phyloP scores from a whole-genome alignment of 2,797 vertebrate genomes.

The Australoheros facetus region DNA sequence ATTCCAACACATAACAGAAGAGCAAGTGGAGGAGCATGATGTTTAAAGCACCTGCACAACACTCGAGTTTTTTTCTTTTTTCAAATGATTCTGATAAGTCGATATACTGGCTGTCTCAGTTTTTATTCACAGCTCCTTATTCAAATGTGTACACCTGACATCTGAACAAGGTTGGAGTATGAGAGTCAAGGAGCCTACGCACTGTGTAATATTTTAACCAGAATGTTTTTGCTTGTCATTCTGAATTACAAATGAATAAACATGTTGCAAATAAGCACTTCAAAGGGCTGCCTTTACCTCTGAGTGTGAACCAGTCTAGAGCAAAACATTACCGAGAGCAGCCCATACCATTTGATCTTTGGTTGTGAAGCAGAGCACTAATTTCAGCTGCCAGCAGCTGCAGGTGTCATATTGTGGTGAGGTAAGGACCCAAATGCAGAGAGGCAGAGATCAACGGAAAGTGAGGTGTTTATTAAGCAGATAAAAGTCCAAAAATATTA shows the following conservation, averaged over 20 bases:
- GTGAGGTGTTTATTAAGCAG: neutral
- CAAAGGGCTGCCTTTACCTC: conserved; percentile 20
- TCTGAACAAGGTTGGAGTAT: neutral
- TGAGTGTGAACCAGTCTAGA: neutral
- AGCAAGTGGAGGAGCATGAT: neutral
- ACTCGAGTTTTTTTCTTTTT: neutral
- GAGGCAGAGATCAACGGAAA: neutral
- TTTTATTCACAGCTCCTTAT: neutral
- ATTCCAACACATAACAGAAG: neutral
- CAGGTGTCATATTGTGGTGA: neutral
- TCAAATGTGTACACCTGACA: neutral
- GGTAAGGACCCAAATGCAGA: neutral
- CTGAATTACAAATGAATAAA: conserved; percentile 8
- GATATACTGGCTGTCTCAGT: neutral
- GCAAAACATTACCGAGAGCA: conserved; percentile 14
- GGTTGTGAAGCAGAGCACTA: conserved; percentile 11
- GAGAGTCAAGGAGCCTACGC: neutral
- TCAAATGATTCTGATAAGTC: neutral
- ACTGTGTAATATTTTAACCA: neutral
- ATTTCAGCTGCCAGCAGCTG: conserved; percentile 23
- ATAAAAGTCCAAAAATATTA: neutral
- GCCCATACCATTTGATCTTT: conserved; percentile 26
- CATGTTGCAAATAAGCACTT: conserved; percentile 14
- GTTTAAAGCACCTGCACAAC: neutral
- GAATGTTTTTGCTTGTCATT: conserved; percentile 4